These are phyloP conservation scores for Steinernema feltiae DNA, from an alignment of 1,140 invertebrate species.

Conservation along the genomic window DNA sequence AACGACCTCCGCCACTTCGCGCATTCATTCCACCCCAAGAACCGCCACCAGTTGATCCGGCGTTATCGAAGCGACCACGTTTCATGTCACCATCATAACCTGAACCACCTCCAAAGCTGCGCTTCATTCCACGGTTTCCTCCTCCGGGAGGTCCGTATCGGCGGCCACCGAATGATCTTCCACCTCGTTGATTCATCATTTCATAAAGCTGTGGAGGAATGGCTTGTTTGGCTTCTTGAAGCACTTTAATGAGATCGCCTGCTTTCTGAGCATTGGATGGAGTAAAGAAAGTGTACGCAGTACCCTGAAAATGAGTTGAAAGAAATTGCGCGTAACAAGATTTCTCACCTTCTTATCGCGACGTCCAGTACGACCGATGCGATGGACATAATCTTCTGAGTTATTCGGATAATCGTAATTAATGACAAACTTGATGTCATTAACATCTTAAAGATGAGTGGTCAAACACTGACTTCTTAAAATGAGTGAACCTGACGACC, in stretches of 20 bases:
- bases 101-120: not conserved
- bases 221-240: conserved; percentile 51
- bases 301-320: conserved; percentile 64
- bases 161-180: not conserved
- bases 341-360: conserved; percentile 65
- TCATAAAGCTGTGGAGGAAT: not conserved
- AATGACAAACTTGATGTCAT: conserved; percentile 97
- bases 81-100: not conserved
- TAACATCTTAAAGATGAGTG: conserved; percentile 75
- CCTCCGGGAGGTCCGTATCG: not conserved
- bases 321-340: not conserved
- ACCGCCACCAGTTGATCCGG: not conserved
- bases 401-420: conserved; percentile 98
- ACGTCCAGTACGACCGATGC: conserved; percentile 91
- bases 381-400: conserved; percentile 97
- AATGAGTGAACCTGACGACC: not conserved
- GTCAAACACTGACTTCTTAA: not conserved
- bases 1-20: not conserved
- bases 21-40: not conserved
- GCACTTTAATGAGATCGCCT: conserved; percentile 52
- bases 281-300: conserved; percentile 97
- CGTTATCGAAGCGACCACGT: not conserved
- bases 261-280: conserved; percentile 68
- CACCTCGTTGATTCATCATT: not conserved
- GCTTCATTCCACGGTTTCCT: not conserved